phyloP scores from a whole-genome alignment of 2,888 invertebrate species.

The Lochmaea crataegi region DNA sequence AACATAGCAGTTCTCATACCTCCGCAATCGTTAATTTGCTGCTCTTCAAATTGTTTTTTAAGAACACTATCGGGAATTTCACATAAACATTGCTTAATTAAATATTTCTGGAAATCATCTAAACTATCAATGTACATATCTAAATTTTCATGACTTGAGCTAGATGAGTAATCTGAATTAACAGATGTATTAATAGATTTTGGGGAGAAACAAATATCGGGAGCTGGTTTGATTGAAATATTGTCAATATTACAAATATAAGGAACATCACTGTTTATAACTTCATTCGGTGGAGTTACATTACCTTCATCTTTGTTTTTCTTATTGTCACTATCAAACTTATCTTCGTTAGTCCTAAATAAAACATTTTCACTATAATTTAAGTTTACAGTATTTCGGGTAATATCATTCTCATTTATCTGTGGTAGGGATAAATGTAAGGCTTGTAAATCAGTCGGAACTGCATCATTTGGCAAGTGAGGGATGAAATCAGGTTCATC shows the following conservation, averaged over 20 bases:
- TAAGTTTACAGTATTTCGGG: slow-evolving; percentile 55
- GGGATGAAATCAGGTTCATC: slow-evolving; percentile 71
- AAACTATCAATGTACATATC: slow-evolving; percentile 47
- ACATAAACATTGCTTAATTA: slow-evolving; percentile 84
- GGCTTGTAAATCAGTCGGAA: slow-evolving; percentile 58
- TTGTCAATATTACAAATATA: slow-evolving; percentile 46
- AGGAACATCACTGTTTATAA: slow-evolving; percentile 25
- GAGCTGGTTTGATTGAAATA: slow-evolving; percentile 54
- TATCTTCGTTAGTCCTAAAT: slow-evolving; percentile 51
- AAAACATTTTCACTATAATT: slow-evolving; percentile 51
- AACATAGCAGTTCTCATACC: slow-evolving; percentile 68
- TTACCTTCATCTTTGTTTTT: slow-evolving; percentile 14
- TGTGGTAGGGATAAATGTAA: slow-evolving; percentile 57
- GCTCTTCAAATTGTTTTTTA: slow-evolving; percentile 78
- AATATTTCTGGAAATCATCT: slow-evolving; percentile 72
- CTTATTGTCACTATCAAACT: slow-evolving; percentile 38
- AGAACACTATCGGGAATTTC: slow-evolving; percentile 78
- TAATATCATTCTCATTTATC: slow-evolving; percentile 60
- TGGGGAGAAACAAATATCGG: slow-evolving; percentile 48
- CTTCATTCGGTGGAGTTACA: not conserved
- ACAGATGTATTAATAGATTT: slow-evolving; percentile 9
- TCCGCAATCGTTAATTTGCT: slow-evolving; percentile 65
- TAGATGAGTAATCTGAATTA: not conserved
- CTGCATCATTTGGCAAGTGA: slow-evolving; percentile 64
- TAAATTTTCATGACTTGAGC: slow-evolving; percentile 9